phyloP scores from a whole-genome alignment of 2,113 vertebrate species.

The Hyperopisus bebe region DNA sequence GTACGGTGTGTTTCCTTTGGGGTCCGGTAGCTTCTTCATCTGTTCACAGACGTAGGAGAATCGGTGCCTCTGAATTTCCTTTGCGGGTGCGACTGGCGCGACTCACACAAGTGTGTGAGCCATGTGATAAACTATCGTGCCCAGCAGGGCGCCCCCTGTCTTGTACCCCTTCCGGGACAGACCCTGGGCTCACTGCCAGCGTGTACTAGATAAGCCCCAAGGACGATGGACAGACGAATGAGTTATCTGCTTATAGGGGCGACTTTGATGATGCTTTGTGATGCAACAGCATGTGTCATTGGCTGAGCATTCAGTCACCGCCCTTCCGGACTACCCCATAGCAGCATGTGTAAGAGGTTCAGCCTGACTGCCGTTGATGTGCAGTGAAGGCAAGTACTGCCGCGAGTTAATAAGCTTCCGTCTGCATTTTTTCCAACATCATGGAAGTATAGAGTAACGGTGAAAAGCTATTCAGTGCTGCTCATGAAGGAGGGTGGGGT shows the following conservation, averaged over 20 bases:
- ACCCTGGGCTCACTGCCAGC: neutral
- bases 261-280: neutral
- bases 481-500: neutral
- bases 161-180: neutral
- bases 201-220: neutral
- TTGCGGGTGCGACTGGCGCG: neutral
- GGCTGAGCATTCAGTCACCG: neutral
- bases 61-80: neutral
- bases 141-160: neutral
- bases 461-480: neutral
- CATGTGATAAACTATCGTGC: neutral
- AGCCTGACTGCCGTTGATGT: neutral
- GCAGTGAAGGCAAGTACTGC: neutral
- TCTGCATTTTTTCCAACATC: neutral
- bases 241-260: neutral
- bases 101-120: neutral
- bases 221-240: neutral
- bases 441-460: neutral
- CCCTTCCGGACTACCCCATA: neutral
- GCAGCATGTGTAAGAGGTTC: neutral
- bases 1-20: neutral
- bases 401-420: neutral
- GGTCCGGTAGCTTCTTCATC: neutral
- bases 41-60: neutral
- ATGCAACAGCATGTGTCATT: neutral